A percentile compares a stretch with the other conserved stretches of the same genome.
phyloP scores from a whole-genome alignment of 2,888 invertebrate species.

The Melanophora roralis region DNA sequence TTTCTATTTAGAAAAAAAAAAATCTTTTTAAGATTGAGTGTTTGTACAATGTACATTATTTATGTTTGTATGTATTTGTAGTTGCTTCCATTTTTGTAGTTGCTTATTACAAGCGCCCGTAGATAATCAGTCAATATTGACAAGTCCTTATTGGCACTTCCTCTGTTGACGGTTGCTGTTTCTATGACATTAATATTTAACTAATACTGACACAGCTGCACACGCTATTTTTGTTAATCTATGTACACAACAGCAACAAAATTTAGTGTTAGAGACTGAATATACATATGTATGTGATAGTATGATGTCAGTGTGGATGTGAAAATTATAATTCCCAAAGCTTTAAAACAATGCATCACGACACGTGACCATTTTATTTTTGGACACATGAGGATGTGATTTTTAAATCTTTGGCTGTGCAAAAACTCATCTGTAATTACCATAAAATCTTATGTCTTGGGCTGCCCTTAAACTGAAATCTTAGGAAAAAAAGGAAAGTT shows the following conservation, averaged over 20 bases:
- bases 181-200: slow-evolving; percentile 19
- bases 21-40: background rate
- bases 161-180: slow-evolving; percentile 63
- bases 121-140: slow-evolving; percentile 76
- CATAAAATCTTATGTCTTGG: slow-evolving; percentile 28
- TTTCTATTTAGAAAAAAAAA: background rate
- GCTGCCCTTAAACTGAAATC: too few species aligned
- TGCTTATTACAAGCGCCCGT: slow-evolving; percentile 38
- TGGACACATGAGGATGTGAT: slow-evolving; percentile 30
- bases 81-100: background rate
- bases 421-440: slow-evolving; percentile 49
- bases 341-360: slow-evolving; percentile 36
- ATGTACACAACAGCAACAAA: slow-evolving; percentile 15
- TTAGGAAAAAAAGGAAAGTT: too few species aligned
- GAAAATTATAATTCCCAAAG: slow-evolving; percentile 47
- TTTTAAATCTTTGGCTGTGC: slow-evolving; percentile 4
- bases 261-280: background rate
- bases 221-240: background rate
- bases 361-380: slow-evolving; percentile 55
- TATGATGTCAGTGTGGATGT: slow-evolving; percentile 11
- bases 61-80: background rate
- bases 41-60: background rate
- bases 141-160: slow-evolving; percentile 76
- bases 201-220: background rate
- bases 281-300: background rate